Evolutionary conservation across 2,888 invertebrate genomes (phyloP).

Genomic region (Stegophylla sp.): DNA sequence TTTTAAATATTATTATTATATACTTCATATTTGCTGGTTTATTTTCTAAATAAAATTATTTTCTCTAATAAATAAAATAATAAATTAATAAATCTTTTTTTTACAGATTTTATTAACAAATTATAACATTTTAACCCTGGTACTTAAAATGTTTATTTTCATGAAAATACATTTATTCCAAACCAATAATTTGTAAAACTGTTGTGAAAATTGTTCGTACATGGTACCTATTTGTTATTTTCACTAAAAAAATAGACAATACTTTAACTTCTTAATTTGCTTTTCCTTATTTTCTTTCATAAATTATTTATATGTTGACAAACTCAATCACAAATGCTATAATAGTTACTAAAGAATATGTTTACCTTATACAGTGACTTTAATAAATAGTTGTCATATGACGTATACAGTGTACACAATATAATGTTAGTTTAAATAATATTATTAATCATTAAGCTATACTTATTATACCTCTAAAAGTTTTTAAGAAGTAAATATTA

Average conservation of each 20-base stretch:
- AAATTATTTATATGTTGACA: conserved; percentile 15
- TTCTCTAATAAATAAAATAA: conserved; percentile 22
- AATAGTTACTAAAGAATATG: neutral
- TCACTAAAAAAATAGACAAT: neutral
- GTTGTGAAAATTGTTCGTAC: neutral
- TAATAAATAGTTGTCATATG: neutral
- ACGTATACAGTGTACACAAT: too few species aligned
- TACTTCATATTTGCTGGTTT: conserved; percentile 20
- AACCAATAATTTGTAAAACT: neutral
- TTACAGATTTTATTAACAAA: conserved; percentile 23
- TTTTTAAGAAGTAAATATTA: conserved; percentile 20
- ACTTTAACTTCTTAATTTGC: neutral
- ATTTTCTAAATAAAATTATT: conserved; percentile 36
- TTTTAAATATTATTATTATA: conserved; percentile 39
- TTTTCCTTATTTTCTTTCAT: neutral
- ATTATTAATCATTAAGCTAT: neutral
- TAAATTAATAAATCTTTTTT: conserved; percentile 9
- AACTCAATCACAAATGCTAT: conserved; percentile 32
- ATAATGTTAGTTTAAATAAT: conserved; percentile 4
- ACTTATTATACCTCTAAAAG: neutral
- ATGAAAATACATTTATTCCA: neutral
- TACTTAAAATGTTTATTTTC: conserved; percentile 24
- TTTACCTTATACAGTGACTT: conserved; percentile 12
- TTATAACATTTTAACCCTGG: conserved; percentile 12
- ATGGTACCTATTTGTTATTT: neutral